Conservation (phyloP, 1,140 invertebrate genomes). For the Adoxophyes honmai region DNA sequence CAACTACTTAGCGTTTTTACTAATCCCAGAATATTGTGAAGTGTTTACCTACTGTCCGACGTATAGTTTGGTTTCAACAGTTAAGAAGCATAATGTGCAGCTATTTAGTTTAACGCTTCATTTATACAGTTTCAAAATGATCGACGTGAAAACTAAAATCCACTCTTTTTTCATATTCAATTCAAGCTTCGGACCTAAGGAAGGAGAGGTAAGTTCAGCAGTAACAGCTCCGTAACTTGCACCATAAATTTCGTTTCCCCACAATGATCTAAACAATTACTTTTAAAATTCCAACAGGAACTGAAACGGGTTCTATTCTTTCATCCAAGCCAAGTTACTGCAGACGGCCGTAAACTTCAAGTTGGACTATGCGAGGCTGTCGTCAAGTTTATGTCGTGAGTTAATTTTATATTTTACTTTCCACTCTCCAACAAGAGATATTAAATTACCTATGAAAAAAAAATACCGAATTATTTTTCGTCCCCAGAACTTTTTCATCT, state of each 20-base stretch:
- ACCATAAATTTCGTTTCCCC: neutral
- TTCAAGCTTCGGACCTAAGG: conserved; percentile 66
- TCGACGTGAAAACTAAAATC: conserved; percentile 65
- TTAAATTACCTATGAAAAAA: too few relatives aligned
- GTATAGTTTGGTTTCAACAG: too few relatives aligned
- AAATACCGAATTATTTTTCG: conserved; percentile 15
- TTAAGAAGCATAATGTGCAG: too few relatives aligned
- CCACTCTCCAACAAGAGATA: too few relatives aligned
- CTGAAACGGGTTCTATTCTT: conserved; percentile 93
- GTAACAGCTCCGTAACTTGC: conserved; percentile 6
- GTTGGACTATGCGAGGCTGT: conserved; percentile 95
- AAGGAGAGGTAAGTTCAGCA: conserved; percentile 61
- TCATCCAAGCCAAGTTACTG: conserved; percentile 86
- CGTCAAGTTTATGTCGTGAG: conserved; percentile 94
- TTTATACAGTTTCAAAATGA: conserved; percentile 44
- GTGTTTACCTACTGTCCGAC: too few relatives aligned
- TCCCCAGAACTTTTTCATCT: conserved; percentile 89
- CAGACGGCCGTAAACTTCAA: conserved; percentile 92
- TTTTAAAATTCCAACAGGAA: conserved; percentile 81
- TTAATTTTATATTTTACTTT: too few relatives aligned
- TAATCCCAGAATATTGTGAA: too few relatives aligned
- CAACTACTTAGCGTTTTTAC: too few relatives aligned
- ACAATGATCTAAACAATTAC: neutral
- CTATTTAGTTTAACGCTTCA: too few relatives aligned
- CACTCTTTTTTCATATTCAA: conserved; percentile 74